Evolutionary conservation across 2,888 invertebrate genomes (phyloP), one percentile per base, ranked within the genome.

Genomic region (Eristalis pertinax): DNA sequence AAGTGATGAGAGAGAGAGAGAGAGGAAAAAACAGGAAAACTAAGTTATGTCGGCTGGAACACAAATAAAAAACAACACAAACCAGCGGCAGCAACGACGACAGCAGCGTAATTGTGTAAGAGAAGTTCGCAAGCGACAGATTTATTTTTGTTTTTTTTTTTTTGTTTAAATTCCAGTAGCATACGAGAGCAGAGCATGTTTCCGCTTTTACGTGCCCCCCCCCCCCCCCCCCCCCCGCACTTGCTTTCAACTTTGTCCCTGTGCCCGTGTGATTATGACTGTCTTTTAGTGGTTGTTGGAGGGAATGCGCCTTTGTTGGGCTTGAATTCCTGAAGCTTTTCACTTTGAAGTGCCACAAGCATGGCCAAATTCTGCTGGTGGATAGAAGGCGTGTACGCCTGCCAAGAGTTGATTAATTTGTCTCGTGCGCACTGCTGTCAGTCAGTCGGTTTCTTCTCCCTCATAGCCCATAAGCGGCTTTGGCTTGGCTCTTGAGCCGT

Each of bases 91-190:
- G 19, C 58, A 58, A 35, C 58, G 13, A 38, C 67, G 13, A 38
- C 67, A 62, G 63, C 19, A 50, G 41, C 73, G 81, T 81, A 81
- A 85, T 85, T 85, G 70, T 80, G 70, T 80, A 70, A 75, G 65
- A 70, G 80, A 69, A 84, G 60, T 80, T 75, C 56, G 65, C 35
- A 74, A 50, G 35, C 74, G 43, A 50, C 50, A 50, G 50, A 50
- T 35, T 80, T 75, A 64, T 56, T 72, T 22, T n/a, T n/a, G n/a
- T n/a, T n/a, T n/a, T n/a, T n/a, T n/a, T n/a, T n/a, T n/a, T 63
- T 65, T 67, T 65, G 29, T 29, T n/a, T 24, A 75, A 56, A 63
- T 58, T 64, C 13, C 64, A 60, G 56, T 41, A 38, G 50, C 68
- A 73, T 78, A 72, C 62, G 69, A 67, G 70, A 62, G 67, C 22